Base-by-base conservation (phyloP, 2,888 invertebrate genomes). In the Tenthredo mesomela region DNA sequence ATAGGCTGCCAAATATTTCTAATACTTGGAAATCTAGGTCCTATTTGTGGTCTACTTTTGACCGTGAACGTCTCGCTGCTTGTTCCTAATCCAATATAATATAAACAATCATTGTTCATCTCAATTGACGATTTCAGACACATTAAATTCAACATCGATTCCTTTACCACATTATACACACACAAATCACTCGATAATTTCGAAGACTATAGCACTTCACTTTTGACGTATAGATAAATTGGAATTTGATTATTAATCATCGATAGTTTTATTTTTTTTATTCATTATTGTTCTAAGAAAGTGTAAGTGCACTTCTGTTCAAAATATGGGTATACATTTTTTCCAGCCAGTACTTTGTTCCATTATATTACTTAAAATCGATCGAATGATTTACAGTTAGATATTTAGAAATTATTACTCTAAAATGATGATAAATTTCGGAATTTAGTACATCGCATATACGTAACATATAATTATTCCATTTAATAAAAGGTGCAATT, bases 1-100 rank as follows among this genome's bases (percentile, higher is more conserved):
- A 43, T 43, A 73, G 43, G 73, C 9, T 43, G 73, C 73, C 73
- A 73, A 73, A 73, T 73, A 73, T 73, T 40, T 73, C 40, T 21
- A 73, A 73, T 73, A 73, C 73, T 7, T 43, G 25, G 40, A 73
- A 73, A 73, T 73, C 43, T n/a, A 7, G 67, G 67, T 33, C 4
- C 33, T 25, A 67, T 33, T 67, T 67, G 33, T 33, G 67, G 67
- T 67, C 33, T 67, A 18, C 29, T 67, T 67, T 33, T 33, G 67
- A 67, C 67, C 67, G 12, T 67, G 67, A 67, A 67, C 33, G 29
- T 33, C 15, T 15, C 1, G 29, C 1, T 67, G 29, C 10, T 10
- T 67, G 67, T 67, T 67, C 18, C 12, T 12, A 67, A 67, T 67
- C 33, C 12, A 33, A 25, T 15, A 67, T 67, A 29, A 29, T 2